Base-by-base conservation (phyloP, 2,797 vertebrate species). In the Carapus acus region DNA sequence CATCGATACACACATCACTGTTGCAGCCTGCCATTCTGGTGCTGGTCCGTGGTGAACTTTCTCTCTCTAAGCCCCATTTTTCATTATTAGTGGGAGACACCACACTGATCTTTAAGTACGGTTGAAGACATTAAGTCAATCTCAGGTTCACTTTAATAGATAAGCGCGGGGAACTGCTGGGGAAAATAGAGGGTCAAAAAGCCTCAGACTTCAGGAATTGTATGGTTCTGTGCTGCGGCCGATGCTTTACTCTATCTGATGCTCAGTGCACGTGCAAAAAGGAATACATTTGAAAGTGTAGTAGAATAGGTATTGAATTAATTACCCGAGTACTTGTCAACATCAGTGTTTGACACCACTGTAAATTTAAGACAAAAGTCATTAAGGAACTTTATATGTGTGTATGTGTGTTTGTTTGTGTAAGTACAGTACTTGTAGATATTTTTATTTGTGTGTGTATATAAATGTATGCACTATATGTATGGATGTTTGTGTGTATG, bases 61-160 rank as follows among this genome's bases (percentile, higher is more conserved):
- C 67, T 65, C 68, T 61, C 72, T 68, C 74, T 83, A 74, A 68
- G 49, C 57, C 71, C 76, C 81, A 83, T 84, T 83, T 83, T 80
- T 86, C 83, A 79, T 82, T 75, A 83, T 85, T 85, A 86, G 79
- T 65, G 49, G 18, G 46, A 61, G 82, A 84, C 84, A 60, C 77
- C 69, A 81, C 82, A 68, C 69, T 83, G 76, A 79, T 81, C 72
- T 78, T 34, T 79, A 81, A 80, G 68, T 83, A 78, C 76, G 61
- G 73, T 73, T 76, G 58, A 63, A 68, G 63, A 58, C 58, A 68
- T 72, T 73, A 62, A 80, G 77, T 74, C 71, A 64, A 80, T 81
- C 77, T 61, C 45, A 47, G 65, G 37, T 67, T 37, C 49, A 38
- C 37, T 44, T 39, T 42, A 23, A 71, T 74, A 55, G 57, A 76